Evolutionary conservation across 1,140 invertebrate species (phyloP), one percentile per base, ranked within the genome.

Genomic region (Kradibia gibbosae): DNA sequence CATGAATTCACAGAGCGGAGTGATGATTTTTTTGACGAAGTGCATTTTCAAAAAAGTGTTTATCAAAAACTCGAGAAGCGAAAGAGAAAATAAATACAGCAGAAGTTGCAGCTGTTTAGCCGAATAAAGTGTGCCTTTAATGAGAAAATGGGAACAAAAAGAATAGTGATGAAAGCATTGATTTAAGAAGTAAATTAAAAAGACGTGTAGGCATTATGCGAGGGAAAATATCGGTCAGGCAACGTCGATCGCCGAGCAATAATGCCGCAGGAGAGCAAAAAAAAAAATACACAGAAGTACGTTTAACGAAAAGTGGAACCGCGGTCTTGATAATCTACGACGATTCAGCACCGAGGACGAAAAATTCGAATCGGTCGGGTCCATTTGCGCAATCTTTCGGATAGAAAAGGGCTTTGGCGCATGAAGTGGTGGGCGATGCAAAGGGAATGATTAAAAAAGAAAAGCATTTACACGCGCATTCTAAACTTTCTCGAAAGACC

Each of bases 401-500:
- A 57, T 5, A 13, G 55, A 57, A 22, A 25, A 28, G 28, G 31
- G 17, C 7, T n/a, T n/a, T n/a, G 28, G 20, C 7, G 17, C 3
- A 65, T 10, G 60, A 3, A 7, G 62, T 3, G 62, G 62, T 1
- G 62, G 15, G 34, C 13, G 31, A 34, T 31, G 31, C 15, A 34
- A 10, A 17, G 7, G 34, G 31, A 1, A 20, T 7, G 78, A 77
- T 57, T 82, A n/a, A 62, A 34, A 28, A 39, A 67, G 34, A 15
- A 39, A 36, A 62, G 25, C 55, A 71, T 36, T 75, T 50, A 57
- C 15, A 22, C 62, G 67, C 62, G 78, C 62, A 77, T 76, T 81
- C 45, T 60, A 39, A 20, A 60, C 22, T 82, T 77, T 73, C 39
- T 60, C 80, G 78, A 81, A 70, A 81, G 67, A 34, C 39, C 42